phyloP scores from a whole-genome alignment of 2,888 invertebrate genomes.

The Habroteleia sp. region DNA sequence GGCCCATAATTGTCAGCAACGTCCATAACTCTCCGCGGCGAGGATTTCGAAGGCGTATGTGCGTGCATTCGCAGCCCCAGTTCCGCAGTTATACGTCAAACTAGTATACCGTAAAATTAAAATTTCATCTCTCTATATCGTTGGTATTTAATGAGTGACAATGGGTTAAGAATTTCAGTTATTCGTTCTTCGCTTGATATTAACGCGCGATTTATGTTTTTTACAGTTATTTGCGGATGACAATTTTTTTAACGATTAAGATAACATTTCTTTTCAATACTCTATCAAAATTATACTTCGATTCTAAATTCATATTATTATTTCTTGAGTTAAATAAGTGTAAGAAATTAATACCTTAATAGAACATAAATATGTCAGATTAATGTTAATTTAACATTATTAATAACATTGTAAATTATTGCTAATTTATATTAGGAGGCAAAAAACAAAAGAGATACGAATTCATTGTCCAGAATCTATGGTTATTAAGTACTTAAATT shows the following conservation, averaged over 20 bases:
- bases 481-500: too few species aligned
- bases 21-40: conserved; percentile 24
- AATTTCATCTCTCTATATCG: conserved; percentile 34
- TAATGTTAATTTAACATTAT: too few species aligned
- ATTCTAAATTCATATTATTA: too few species aligned
- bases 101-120: conserved; percentile 50
- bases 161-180: conserved; percentile 32
- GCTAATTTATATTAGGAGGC: too few species aligned
- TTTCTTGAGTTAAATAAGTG: too few species aligned
- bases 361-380: too few species aligned
- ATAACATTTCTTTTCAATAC: neutral
- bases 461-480: too few species aligned
- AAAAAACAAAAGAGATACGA: too few species aligned
- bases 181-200: neutral
- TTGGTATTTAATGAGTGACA: conserved; percentile 37
- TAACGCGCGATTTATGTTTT: conserved; percentile 4
- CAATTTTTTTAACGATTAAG: neutral
- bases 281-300: too few species aligned
- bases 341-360: too few species aligned
- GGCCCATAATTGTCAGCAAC: conserved; percentile 38
- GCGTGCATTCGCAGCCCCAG: conserved; percentile 18
- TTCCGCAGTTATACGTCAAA: conserved; percentile 45
- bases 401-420: too few species aligned
- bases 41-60: conserved; percentile 19
- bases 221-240: neutral